Evolutionary conservation across 2,113 vertebrate species (phyloP).

Genomic region (Nerophis lumbriciformis): DNA sequence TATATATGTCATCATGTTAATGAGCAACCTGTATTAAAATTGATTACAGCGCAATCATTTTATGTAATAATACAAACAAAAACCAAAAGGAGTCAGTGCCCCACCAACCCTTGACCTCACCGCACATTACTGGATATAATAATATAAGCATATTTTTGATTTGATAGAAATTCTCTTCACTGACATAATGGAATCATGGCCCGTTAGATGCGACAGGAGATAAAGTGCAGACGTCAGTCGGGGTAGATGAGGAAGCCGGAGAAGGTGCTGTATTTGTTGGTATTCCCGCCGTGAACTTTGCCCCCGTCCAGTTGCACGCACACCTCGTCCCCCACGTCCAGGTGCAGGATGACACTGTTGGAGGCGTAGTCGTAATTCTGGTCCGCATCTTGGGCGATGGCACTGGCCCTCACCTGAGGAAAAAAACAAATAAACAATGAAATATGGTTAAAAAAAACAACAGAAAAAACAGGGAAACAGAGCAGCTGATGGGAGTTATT

Average conservation of each 20-base stretch:
- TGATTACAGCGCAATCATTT: too few relatives aligned
- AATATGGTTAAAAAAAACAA: too few relatives aligned
- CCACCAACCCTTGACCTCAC: too few relatives aligned
- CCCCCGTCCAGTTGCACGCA: slow-evolving; percentile 89
- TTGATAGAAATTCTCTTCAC: slow-evolving; percentile 32
- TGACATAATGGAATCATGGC: slow-evolving; percentile 17
- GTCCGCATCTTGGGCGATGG: slow-evolving; percentile 77
- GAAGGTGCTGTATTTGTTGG: slow-evolving; percentile 95
- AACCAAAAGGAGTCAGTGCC: too few relatives aligned
- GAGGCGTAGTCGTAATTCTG: slow-evolving; percentile 92
- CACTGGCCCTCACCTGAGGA: slow-evolving; percentile 82
- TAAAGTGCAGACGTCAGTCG: slow-evolving; percentile 59
- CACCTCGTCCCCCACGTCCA: slow-evolving; percentile 89
- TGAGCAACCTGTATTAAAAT: too few relatives aligned
- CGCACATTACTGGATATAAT: too few relatives aligned
- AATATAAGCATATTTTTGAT: slow-evolving; percentile 44
- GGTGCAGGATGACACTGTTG: slow-evolving; percentile 88
- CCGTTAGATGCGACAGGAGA: not conserved
- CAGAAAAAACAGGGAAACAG: too few relatives aligned
- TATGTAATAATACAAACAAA: too few relatives aligned
- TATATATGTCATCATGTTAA: too few relatives aligned
- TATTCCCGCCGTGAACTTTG: slow-evolving; percentile 89
- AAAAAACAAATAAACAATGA: not conserved
- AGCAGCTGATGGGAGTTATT: too few relatives aligned
- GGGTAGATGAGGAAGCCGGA: slow-evolving; percentile 92